These are phyloP conservation scores for Drosophila pectinifera DNA, from an alignment of 1,140 invertebrate genomes.

Conservation along the genomic window DNA sequence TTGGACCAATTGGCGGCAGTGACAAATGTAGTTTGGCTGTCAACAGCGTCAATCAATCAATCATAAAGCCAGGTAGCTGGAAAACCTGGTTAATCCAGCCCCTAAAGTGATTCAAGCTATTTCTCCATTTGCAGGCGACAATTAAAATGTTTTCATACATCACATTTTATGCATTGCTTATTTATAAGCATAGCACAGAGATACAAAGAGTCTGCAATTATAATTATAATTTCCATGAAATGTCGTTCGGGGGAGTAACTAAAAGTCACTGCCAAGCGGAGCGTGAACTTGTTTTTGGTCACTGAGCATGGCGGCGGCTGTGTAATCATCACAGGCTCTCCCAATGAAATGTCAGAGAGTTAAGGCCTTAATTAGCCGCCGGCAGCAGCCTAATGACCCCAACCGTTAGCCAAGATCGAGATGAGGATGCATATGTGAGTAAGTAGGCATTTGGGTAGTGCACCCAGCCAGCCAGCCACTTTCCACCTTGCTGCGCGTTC, in stretches of 20 bases:
- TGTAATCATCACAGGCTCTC: slow-evolving; percentile 20
- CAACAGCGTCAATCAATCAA: slow-evolving; percentile 57
- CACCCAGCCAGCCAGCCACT: slow-evolving; percentile 53
- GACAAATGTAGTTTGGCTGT: slow-evolving; percentile 73
- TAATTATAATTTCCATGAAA: slow-evolving; percentile 64
- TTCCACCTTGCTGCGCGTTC: slow-evolving; percentile 62
- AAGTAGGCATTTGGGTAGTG: slow-evolving; percentile 1
- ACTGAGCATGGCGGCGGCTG: slow-evolving; percentile 43
- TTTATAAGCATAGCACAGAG: slow-evolving; percentile 34
- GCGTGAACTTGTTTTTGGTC: slow-evolving; percentile 75
- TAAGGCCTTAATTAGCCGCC: slow-evolving; percentile 47
- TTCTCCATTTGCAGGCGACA: slow-evolving; percentile 65
- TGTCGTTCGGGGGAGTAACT: slow-evolving; percentile 32
- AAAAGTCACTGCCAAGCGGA: slow-evolving; percentile 43
- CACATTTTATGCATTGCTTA: slow-evolving; percentile 46
- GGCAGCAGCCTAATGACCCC: slow-evolving; percentile 52
- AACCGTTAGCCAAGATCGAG: slow-evolving; percentile 43
- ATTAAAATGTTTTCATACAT: slow-evolving; percentile 72
- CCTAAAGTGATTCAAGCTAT: slow-evolving; percentile 43
- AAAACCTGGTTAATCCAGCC: slow-evolving; percentile 41
- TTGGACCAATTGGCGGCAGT: slow-evolving; percentile 24
- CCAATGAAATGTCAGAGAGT: slow-evolving; percentile 51
- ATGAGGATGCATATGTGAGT: slow-evolving; percentile 30
- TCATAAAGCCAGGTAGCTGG: slow-evolving; percentile 40
- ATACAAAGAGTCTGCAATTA: slow-evolving; percentile 50